Evolutionary conservation across 2,888 invertebrate genomes (phyloP).

Genomic region (Tillus elongatus): DNA sequence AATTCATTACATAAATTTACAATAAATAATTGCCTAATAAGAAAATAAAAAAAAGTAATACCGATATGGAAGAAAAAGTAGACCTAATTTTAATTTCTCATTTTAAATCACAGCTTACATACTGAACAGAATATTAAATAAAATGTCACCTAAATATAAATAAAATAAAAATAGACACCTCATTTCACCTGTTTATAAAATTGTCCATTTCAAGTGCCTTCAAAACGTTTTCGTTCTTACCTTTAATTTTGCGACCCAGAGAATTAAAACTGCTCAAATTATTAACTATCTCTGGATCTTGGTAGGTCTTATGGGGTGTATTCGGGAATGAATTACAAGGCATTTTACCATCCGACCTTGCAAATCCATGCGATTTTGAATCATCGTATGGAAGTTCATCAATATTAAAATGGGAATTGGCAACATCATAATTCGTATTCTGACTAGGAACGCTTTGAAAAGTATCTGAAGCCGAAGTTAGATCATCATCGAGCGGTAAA

Average conservation of each 20-base stretch:
- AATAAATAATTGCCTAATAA: too few species aligned
- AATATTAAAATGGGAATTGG: conserved; percentile 29
- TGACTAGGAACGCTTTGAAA: conserved; percentile 29
- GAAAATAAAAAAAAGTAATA: too few species aligned
- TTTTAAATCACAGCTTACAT: too few species aligned
- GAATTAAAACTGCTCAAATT: conserved; percentile 27
- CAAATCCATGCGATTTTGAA: background rate
- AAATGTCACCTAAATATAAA: too few species aligned
- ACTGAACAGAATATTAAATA: too few species aligned
- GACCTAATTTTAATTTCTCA: too few species aligned
- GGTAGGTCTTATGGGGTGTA: conserved; percentile 15
- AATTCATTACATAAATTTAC: too few species aligned
- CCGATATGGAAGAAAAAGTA: too few species aligned
- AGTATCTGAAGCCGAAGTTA: conserved; percentile 27
- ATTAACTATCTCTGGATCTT: conserved; percentile 11
- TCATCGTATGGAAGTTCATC: conserved; percentile 31
- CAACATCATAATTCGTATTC: conserved; percentile 27
- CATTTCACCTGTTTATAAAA: conserved; percentile 34
- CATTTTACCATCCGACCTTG: background rate
- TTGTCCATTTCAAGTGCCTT: conserved; percentile 32
- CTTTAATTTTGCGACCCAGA: conserved; percentile 23
- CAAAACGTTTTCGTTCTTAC: conserved; percentile 14
- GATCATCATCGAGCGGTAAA: conserved; percentile 23
- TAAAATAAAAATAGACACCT: too few species aligned
- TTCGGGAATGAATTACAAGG: conserved; percentile 5